phyloP scores from a whole-genome alignment of 2,797 vertebrate species.

The Malurus splendens region DNA sequence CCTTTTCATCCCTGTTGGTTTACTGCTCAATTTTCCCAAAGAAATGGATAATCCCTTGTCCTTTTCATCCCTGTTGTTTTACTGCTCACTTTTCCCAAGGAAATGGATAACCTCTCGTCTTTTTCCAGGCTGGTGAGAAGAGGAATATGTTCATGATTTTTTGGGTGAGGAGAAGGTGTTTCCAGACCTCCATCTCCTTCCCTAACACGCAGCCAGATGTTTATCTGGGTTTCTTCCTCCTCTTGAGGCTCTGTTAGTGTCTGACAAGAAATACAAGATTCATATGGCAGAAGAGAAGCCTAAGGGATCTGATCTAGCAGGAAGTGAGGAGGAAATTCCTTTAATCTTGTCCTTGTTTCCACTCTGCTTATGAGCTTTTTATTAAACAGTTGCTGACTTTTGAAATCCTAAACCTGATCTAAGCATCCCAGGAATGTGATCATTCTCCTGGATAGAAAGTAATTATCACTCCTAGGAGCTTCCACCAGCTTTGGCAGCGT shows the following conservation, averaged over 20 bases:
- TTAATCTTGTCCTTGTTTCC: conserved; percentile 54
- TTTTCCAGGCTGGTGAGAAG: background rate
- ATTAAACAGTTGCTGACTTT: conserved; percentile 26
- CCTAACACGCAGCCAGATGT: background rate
- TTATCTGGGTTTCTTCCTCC: conserved; percentile 14
- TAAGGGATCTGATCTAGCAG: conserved; percentile 9
- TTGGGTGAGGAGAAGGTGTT: background rate
- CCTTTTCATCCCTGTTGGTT: no score
- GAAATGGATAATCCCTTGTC: no score
- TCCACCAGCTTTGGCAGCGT: background rate
- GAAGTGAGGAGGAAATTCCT: conserved; percentile 27
- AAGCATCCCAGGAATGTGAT: conserved; percentile 12
- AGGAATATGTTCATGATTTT: background rate
- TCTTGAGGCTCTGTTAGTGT: background rate
- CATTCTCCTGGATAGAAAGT: background rate
- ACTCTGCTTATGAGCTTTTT: conserved; percentile 26
- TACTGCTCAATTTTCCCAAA: no score
- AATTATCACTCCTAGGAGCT: background rate
- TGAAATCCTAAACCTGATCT: background rate
- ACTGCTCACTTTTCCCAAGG: fast-evolving
- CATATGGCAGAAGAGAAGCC: conserved; percentile 13
- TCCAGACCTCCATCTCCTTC: background rate
- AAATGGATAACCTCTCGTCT: background rate
- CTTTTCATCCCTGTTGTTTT: background rate
- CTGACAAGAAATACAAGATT: conserved; percentile 35